Evolutionary conservation across 2,888 invertebrate genomes (phyloP), one percentile per base, ranked within the genome.

Genomic region (Steromphala cineraria): DNA sequence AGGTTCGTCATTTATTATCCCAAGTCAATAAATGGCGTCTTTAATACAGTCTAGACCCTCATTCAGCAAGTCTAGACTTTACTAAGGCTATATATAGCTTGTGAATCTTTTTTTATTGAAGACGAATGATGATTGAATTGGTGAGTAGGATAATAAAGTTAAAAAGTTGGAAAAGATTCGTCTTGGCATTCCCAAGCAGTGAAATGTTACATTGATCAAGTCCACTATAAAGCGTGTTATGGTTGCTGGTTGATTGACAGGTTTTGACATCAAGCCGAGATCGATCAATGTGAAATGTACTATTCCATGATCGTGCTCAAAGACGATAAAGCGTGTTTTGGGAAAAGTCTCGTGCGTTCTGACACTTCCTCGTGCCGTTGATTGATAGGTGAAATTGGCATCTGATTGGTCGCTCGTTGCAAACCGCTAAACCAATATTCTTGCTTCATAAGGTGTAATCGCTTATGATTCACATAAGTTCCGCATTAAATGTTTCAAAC

Each of bases 341-440:
- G 28, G 28, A 28, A 10, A 15, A 62, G 62, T 62, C 62, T 62
- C 62, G 62, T 62, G 62, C 28, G 15, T 28, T 28, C 15, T 28
- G 62, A 62, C 62, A 62, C 28, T 62, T 62, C 62, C 62, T 62
- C 62, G 62, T 62, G 62, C 28, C 62, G 62, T 24, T 62, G 62
- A 62, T 62, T 28, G 62, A 62, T 62, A 24, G 7, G 10, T 19
- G 62, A 62, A 15, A 21, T 28, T 17, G 28, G 17, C 62, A 28
- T 24, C 62, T 28, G 28, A 62, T 62, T 62, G 62, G 62, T 62
- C 62, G 62, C 24, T 62, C 13, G 1, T 24, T 24, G 3, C 13
- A 24, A 10, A 3, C 62, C 24, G 21, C 24, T 24, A 62, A 62
- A 62, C 62, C 62, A 62, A 62, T 62, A 24, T 62, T 8, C 28